phyloP scores from a whole-genome alignment of 1,140 invertebrate species.

The Chironomus striatipennis region DNA sequence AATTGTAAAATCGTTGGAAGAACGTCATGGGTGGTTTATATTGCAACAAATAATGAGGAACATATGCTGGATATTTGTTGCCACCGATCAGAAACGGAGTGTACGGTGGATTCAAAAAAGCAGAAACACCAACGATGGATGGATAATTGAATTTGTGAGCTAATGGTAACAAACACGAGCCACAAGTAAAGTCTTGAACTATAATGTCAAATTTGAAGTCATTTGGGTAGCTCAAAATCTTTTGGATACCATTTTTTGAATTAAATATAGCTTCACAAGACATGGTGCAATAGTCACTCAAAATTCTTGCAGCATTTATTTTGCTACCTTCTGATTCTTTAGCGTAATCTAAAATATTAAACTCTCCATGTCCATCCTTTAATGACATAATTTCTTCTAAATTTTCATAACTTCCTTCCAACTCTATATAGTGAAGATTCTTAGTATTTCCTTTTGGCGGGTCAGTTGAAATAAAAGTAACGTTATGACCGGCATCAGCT shows the following conservation, averaged over 20 bases:
- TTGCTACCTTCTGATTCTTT: not conserved
- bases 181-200: slow-evolving; percentile 20
- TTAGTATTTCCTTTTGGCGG: not conserved
- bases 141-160: slow-evolving; percentile 24
- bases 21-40: slow-evolving; percentile 11
- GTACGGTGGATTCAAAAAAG: not conserved
- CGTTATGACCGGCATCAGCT: not conserved
- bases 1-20: slow-evolving; percentile 5
- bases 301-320: too few relatives aligned
- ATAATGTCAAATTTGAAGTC: slow-evolving; percentile 24
- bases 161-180: slow-evolving; percentile 10
- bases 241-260: not conserved
- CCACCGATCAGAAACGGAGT: not conserved
- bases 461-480: not conserved
- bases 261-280: not conserved
- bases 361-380: not conserved
- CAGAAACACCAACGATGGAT: not conserved
- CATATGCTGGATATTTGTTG: not conserved
- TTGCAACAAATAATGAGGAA: not conserved
- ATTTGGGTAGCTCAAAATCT: slow-evolving; percentile 23
- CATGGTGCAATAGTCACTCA: not conserved
- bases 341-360: not conserved
- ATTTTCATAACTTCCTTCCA: not conserved
- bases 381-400: not conserved
- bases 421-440: slow-evolving; percentile 5